These are phyloP conservation scores for Hyles lineata DNA, from an alignment of 2,888 invertebrate genomes.

Conservation along the genomic window DNA sequence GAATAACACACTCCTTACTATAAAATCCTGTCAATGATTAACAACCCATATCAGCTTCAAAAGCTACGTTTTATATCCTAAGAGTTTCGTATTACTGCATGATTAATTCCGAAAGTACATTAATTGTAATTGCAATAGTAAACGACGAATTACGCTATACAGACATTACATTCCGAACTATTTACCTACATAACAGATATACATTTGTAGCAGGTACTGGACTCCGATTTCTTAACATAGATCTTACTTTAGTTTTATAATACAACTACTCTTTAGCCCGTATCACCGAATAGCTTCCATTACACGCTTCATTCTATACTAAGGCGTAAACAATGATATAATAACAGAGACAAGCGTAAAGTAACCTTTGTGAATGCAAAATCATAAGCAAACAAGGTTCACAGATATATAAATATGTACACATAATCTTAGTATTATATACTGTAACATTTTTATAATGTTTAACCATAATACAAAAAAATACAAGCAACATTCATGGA, in stretches of 20 bases:
- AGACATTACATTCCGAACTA: background rate
- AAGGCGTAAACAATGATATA: background rate
- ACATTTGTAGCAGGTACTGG: slow-evolving; percentile 44
- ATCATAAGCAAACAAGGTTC: background rate
- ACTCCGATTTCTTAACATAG: slow-evolving; percentile 42
- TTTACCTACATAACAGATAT: background rate
- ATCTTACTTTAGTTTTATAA: slow-evolving; percentile 34
- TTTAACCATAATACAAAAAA: too few species aligned
- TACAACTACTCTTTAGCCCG: slow-evolving; percentile 29
- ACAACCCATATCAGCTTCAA: background rate
- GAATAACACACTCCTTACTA: background rate
- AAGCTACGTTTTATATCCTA: background rate
- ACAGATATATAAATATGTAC: too few species aligned
- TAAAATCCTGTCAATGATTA: background rate
- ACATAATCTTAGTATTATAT: too few species aligned
- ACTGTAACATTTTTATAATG: too few species aligned
- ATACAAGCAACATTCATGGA: too few species aligned
- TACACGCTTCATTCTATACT: background rate
- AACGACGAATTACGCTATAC: slow-evolving; percentile 7
- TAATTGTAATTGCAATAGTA: slow-evolving; percentile 6
- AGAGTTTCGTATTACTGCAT: background rate
- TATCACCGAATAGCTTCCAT: background rate
- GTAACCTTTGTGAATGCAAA: background rate
- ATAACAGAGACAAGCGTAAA: background rate
- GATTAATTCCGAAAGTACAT: background rate